These are phyloP conservation scores for Phengaris alcon DNA, from an alignment of 2,888 invertebrate species.

Conservation along the genomic window DNA sequence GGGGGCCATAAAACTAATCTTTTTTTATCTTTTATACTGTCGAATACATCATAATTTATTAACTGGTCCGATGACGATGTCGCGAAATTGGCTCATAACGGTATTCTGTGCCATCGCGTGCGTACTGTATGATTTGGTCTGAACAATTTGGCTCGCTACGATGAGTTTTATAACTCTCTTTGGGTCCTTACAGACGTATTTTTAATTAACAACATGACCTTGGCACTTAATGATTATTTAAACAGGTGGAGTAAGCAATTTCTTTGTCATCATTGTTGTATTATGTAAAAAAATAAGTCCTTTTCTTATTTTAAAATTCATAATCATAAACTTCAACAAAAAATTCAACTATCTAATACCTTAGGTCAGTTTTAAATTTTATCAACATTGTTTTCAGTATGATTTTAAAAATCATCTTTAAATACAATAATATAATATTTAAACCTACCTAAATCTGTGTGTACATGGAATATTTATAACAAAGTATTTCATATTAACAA, in stretches of 20 bases:
- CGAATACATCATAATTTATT: conserved; percentile 26
- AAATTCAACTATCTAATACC: background rate
- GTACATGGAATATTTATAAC: background rate
- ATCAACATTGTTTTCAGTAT: background rate
- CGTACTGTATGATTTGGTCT: conserved; percentile 37
- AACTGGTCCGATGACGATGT: conserved; percentile 32
- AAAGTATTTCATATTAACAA: background rate
- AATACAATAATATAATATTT: background rate
- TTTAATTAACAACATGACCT: conserved; percentile 45
- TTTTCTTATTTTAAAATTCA: background rate
- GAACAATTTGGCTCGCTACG: conserved; percentile 33
- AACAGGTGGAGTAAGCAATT: conserved; percentile 34
- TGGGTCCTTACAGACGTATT: conserved; percentile 40
- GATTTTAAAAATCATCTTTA: background rate
- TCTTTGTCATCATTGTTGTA: conserved; percentile 26
- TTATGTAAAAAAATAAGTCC: background rate
- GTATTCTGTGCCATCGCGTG: conserved; percentile 37
- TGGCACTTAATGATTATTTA: conserved; percentile 51
- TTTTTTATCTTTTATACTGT: conserved; percentile 43
- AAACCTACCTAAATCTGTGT: background rate
- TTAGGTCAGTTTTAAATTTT: background rate
- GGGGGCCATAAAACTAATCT: conserved; percentile 58
- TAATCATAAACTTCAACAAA: background rate
- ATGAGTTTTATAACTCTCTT: conserved; percentile 35
- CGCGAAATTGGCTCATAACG: conserved; percentile 39